These are phyloP conservation scores for Heterodera carotae DNA, from an alignment of 1,140 invertebrate genomes.

Conservation along the genomic window DNA sequence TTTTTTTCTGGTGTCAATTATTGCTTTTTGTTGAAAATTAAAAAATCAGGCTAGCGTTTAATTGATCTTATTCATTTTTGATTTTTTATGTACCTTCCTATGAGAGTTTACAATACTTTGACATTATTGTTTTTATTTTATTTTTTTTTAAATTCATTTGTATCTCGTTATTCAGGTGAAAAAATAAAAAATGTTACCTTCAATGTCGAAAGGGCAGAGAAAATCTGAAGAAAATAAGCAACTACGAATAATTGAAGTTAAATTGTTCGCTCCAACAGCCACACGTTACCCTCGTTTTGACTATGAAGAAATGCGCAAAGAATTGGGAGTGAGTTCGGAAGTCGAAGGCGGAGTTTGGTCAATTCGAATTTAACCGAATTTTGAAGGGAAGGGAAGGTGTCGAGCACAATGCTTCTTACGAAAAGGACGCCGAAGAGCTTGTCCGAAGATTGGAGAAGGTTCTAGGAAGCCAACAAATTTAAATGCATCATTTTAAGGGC, in stretches of 20 bases:
- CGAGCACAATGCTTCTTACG: conserved; percentile 42
- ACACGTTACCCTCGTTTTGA: conserved; percentile 50
- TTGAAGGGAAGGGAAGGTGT: conserved; percentile 10
- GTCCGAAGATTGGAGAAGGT: conserved; percentile 45
- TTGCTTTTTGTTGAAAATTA: too few species aligned
- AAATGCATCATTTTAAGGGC: conserved; percentile 16
- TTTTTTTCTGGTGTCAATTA: too few species aligned
- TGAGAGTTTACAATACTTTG: too few species aligned
- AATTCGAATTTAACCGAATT: conserved; percentile 22
- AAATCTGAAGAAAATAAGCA: background rate
- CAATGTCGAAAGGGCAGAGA: conserved; percentile 43
- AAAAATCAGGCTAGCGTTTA: too few species aligned
- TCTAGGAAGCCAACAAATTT: too few species aligned
- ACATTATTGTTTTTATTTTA: too few species aligned
- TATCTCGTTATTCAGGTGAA: too few species aligned
- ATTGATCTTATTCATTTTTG: too few species aligned
- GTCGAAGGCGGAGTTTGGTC: background rate
- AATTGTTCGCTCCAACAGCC: conserved; percentile 46
- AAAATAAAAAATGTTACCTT: conserved; percentile 28
- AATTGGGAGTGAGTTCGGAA: conserved; percentile 33
- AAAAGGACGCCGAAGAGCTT: conserved; percentile 45
- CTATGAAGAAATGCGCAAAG: conserved; percentile 39
- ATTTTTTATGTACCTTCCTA: too few species aligned
- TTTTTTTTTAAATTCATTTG: conserved; percentile 2
- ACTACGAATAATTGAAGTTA: conserved; percentile 35